Evolutionary conservation across 2,888 invertebrate genomes (phyloP), one percentile per base, ranked within the genome.

Genomic region (Helicoverpa assulta): DNA sequence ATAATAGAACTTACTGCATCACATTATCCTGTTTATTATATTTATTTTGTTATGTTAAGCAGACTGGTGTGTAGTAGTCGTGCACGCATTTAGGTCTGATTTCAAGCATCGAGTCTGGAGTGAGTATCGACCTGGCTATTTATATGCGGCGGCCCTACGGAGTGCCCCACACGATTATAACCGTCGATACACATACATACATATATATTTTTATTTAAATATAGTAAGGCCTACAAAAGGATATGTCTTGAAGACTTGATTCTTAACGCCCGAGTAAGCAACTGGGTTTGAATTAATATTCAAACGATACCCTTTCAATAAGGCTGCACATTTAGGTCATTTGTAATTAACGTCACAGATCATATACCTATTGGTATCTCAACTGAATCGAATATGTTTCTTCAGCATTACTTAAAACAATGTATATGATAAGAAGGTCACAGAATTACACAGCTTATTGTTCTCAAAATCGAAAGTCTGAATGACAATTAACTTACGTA

Each of bases 91-190:
- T 62, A 76, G 70, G 76, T 78, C 57, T 80, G 59, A 76, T 65
- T 67, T 62, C 71, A 29, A 70, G 58, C 56, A 68, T 67, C 66
- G 55, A 76, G 78, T 82, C 81, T 82, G 83, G 80, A 81, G 67
- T 61, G 76, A 76, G 73, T 90, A 91, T 91, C 89, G 89, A 90
- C 88, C 88, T 75, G 78, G 80, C 87, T 91, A 91, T 91, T 90
- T 88, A 88, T 90, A 90, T 40, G 43, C 84, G 73, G 81, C 84
- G 69, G 79, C 78, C 77, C 72, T 77, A 70, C 76, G 70, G 62
- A 77, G 76, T 52, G 76, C 79, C 72, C 69, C 80, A 72, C 76
- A 76, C 71, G 67, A 71, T 69, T 72, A 76, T 69, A 70, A 72
- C 62, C 55, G 58, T 19, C 57, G 58, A 55, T 65, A 64, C 21